Conservation (phyloP, 1,140 invertebrate species). For the Muscidifurax raptorellus region DNA sequence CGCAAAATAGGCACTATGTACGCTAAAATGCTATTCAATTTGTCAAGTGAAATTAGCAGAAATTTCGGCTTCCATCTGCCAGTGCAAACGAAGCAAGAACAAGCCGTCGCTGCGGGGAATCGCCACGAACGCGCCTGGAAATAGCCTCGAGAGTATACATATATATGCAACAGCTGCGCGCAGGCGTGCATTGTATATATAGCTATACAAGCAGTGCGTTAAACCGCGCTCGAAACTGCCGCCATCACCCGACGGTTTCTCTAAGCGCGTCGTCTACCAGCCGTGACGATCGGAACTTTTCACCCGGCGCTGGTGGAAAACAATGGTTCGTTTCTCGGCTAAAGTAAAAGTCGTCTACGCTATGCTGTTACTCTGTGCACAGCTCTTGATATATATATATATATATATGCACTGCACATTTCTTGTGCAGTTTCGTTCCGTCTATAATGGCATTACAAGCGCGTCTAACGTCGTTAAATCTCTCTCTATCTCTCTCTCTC, state of each 20-base stretch:
- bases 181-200: neutral
- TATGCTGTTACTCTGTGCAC: neutral
- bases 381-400: too few relatives aligned
- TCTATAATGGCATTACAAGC: neutral
- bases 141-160: neutral
- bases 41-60: neutral
- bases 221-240: slow-evolving; percentile 61
- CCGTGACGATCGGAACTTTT: slow-evolving; percentile 57
- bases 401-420: neutral
- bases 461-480: neutral
- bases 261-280: slow-evolving; percentile 60
- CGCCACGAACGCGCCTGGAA: neutral
- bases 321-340: slow-evolving; percentile 62
- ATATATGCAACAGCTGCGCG: too few relatives aligned
- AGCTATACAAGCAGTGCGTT: slow-evolving; percentile 3
- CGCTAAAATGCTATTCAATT: neutral
- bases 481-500: too few relatives aligned
- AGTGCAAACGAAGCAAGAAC: slow-evolving; percentile 1
- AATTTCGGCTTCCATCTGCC: neutral
- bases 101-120: neutral
- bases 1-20: neutral
- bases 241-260: slow-evolving; percentile 66
- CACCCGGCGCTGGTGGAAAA: slow-evolving; percentile 28
- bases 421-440: neutral
- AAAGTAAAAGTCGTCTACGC: slow-evolving; percentile 31